These are phyloP conservation scores for Dascillus cervinus DNA, from an alignment of 2,888 invertebrate species.

Conservation along the genomic window DNA sequence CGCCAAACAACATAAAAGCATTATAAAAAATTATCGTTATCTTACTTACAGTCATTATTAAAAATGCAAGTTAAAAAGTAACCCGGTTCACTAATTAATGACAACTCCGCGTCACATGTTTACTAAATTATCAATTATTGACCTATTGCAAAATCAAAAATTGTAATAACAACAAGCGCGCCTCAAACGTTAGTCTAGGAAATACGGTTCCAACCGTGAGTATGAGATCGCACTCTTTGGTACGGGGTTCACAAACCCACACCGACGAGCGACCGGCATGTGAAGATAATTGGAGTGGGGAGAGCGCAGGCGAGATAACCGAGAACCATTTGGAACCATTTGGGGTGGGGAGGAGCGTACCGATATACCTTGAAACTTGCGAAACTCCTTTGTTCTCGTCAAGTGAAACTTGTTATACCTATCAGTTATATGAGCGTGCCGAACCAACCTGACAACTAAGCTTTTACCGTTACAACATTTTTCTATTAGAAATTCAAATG, in stretches of 20 bases:
- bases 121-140: background rate
- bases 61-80: too few relatives aligned
- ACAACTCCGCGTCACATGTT: background rate
- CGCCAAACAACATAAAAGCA: too few relatives aligned
- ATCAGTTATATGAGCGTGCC: too few relatives aligned
- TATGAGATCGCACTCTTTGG: background rate
- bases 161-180: background rate
- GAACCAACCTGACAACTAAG: too few relatives aligned
- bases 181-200: constrained; percentile 9
- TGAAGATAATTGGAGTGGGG: constrained; percentile 6
- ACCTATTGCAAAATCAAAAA: background rate
- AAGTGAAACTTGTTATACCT: constrained; percentile 15
- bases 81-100: too few relatives aligned
- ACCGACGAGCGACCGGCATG: background rate
- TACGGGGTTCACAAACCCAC: background rate
- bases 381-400: constrained; percentile 14
- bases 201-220: too few relatives aligned
- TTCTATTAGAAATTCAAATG: too few relatives aligned
- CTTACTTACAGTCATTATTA: too few relatives aligned
- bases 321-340: constrained; percentile 17
- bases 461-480: too few relatives aligned
- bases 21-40: too few relatives aligned
- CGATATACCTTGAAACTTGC: constrained; percentile 15
- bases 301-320: constrained; percentile 11
- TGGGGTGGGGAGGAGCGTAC: constrained; percentile 9